Conservation (phyloP, 1,140 invertebrate species). For the Formica exsecta region DNA sequence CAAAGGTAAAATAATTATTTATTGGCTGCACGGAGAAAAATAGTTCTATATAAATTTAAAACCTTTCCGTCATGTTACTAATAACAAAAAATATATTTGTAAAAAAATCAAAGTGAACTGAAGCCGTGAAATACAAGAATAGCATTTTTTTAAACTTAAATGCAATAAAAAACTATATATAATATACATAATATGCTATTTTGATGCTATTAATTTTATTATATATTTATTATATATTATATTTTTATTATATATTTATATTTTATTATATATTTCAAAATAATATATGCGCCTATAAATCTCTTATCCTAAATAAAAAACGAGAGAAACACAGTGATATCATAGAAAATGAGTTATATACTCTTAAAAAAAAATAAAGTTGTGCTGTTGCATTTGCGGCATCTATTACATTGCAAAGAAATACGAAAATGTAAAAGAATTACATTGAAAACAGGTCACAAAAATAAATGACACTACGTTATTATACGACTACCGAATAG, state of each 20-base stretch:
- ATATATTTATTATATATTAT: neutral
- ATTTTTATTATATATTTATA: too few relatives aligned
- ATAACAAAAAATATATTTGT: slow-evolving; percentile 17
- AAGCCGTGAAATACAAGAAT: slow-evolving; percentile 1
- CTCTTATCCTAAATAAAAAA: neutral
- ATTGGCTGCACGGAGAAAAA: slow-evolving; percentile 10
- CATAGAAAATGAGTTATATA: neutral
- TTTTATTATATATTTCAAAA: neutral
- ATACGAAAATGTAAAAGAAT: neutral
- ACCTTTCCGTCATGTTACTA: neutral
- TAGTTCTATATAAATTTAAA: neutral
- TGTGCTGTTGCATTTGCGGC: neutral
- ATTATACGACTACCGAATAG: slow-evolving; percentile 9
- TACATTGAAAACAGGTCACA: slow-evolving; percentile 7
- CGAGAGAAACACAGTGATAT: neutral
- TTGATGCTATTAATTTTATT: neutral
- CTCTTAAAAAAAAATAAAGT: neutral
- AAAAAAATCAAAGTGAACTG: neutral
- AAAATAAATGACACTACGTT: slow-evolving; percentile 16
- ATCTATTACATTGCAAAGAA: neutral
- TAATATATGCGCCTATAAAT: neutral
- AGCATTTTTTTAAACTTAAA: neutral
- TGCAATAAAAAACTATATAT: neutral
- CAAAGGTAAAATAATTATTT: slow-evolving; percentile 44
- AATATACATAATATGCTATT: too few relatives aligned